Conservation (phyloP, 1,140 invertebrate species). For the Lepidostoma basale region DNA sequence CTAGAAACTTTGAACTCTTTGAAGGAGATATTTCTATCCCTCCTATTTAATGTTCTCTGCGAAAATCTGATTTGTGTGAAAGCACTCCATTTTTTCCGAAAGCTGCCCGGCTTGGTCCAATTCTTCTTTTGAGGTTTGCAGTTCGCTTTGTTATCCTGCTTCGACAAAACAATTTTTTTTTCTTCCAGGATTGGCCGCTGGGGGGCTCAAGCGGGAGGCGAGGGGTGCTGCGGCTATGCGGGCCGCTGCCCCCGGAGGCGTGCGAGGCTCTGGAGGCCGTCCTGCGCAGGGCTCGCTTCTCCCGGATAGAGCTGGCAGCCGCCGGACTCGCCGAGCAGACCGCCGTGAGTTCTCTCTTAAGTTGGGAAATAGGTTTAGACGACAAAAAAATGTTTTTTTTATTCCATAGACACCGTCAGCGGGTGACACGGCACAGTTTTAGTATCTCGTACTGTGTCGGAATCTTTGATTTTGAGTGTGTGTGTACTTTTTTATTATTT, state of each 20-base stretch:
- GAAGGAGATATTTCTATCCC: no score
- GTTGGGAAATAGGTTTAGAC: no score
- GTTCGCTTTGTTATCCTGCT: not conserved
- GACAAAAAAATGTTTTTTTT: no score
- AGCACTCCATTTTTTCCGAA: not conserved
- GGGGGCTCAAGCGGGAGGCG: conserved; percentile 49
- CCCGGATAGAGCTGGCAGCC: conserved; percentile 70
- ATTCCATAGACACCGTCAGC: no score
- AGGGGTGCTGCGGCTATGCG: conserved; percentile 51
- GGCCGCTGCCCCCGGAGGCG: conserved; percentile 49
- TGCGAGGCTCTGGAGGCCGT: conserved; percentile 55
- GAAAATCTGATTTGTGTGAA: no score
- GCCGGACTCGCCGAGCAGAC: conserved; percentile 74
- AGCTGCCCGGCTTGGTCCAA: not conserved
- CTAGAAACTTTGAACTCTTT: no score
- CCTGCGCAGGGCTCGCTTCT: conserved; percentile 64
- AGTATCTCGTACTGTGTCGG: no score
- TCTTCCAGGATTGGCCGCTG: conserved; percentile 34
- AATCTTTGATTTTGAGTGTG: no score
- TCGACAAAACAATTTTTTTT: no score
- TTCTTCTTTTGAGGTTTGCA: no score
- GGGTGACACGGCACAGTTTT: no score
- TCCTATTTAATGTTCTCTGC: not conserved
- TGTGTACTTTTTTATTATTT: no score
- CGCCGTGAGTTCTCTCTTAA: conserved; percentile 51